Evolutionary conservation across 2,113 vertebrate genomes (phyloP).

Genomic region (Junco hyemalis): DNA sequence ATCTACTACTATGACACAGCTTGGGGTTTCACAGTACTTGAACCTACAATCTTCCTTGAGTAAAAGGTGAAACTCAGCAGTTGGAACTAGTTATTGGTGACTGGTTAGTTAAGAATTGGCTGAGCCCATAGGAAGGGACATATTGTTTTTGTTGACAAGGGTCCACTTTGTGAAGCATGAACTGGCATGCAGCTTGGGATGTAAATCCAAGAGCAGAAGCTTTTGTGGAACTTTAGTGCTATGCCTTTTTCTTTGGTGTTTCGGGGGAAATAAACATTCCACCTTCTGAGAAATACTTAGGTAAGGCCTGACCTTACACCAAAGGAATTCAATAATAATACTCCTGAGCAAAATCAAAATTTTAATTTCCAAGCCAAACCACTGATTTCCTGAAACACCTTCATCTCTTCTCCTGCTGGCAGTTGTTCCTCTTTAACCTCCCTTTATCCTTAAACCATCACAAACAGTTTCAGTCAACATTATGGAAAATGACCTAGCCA

Average conservation of each 20-base stretch:
- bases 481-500: not conserved
- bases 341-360: slow-evolving; percentile 36
- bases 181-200: not conserved
- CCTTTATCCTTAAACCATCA: not conserved
- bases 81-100: not conserved
- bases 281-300: not conserved
- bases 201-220: not conserved
- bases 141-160: not conserved
- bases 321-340: slow-evolving; percentile 34
- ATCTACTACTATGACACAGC: not conserved
- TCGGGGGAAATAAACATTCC: not conserved
- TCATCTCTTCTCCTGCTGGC: not conserved
- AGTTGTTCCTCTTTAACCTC: not conserved
- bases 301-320: not conserved
- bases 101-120: not conserved
- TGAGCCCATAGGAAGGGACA: not conserved
- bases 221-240: not conserved
- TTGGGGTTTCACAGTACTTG: not conserved
- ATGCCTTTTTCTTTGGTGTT: not conserved
- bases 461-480: not conserved
- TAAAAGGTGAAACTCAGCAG: not conserved
- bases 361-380: slow-evolving; percentile 19
- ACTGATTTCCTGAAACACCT: slow-evolving; percentile 25
- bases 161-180: not conserved
- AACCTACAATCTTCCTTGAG: not conserved